Evolutionary conservation across 2,797 vertebrate genomes (phyloP).

Genomic region (Synanceia verrucosa): DNA sequence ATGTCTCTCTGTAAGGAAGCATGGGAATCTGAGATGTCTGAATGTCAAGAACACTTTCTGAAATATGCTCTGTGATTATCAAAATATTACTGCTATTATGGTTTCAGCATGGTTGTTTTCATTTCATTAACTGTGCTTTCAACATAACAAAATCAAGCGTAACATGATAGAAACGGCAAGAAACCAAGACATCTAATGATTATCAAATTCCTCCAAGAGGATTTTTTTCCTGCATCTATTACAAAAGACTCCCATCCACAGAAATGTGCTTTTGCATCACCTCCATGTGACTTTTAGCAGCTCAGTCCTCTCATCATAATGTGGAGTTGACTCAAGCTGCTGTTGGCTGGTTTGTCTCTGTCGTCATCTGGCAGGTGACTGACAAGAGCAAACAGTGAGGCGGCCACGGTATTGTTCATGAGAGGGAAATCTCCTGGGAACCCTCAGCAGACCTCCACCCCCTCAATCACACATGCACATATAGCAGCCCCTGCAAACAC

Average conservation of each 20-base stretch:
- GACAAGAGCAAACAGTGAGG: slow-evolving; percentile 78
- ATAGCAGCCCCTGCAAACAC: slow-evolving; percentile 57
- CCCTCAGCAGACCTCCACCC: slow-evolving; percentile 25
- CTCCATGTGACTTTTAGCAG: not conserved
- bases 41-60: slow-evolving; percentile 33
- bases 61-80: slow-evolving; percentile 37
- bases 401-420: slow-evolving; percentile 60
- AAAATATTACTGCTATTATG: slow-evolving; percentile 32
- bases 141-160: slow-evolving; percentile 3
- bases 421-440: slow-evolving; percentile 69
- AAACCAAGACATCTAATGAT: not conserved
- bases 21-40: slow-evolving; percentile 6
- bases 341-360: slow-evolving; percentile 44
- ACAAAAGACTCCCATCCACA: not conserved
- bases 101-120: slow-evolving; percentile 36
- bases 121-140: slow-evolving; percentile 32
- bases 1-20: slow-evolving; percentile 18
- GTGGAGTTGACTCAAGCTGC: slow-evolving; percentile 46
- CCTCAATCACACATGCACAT: slow-evolving; percentile 2
- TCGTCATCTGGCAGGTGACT: slow-evolving; percentile 73
- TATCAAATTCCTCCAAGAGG: not conserved
- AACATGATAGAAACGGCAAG: not conserved
- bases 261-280: not conserved
- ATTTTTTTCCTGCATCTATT: not conserved
- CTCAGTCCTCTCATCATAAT: slow-evolving; percentile 16